Evolutionary conservation across 2,888 invertebrate species (phyloP).

Genomic region (Callinectes sapidus): DNA sequence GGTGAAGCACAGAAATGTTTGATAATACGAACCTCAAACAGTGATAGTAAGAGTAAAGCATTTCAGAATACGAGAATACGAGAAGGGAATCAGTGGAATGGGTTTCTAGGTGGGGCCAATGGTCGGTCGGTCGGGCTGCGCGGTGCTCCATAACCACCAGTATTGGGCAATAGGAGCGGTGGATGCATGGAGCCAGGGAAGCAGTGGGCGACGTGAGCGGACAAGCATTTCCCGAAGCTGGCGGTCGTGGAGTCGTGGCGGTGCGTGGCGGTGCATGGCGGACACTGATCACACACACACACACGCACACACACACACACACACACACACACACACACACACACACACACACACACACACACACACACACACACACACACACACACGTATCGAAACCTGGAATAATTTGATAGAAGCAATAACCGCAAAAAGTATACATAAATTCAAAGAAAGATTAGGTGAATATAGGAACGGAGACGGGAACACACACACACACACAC

Average conservation of each 20-base stretch:
- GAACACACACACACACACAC: conserved; percentile 6
- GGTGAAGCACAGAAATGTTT: no score
- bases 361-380: not conserved
- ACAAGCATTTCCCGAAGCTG: not conserved
- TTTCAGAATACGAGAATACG: no score
- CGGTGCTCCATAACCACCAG: not conserved
- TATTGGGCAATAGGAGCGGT: not conserved
- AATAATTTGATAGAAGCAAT: no score
- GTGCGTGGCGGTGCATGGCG: not conserved
- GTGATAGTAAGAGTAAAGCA: no score
- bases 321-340: conserved; percentile 8
- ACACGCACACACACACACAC: not conserved
- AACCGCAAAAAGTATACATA: no score
- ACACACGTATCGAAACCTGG: no score
- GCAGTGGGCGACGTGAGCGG: not conserved
- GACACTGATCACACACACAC: not conserved
- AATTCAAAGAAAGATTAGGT: no score
- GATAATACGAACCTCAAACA: no score
- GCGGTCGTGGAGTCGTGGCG: not conserved
- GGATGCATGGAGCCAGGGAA: not conserved
- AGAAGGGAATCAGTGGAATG: not conserved
- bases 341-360: conserved; percentile 1
- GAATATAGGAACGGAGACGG: no score
- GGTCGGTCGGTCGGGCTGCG: not conserved
- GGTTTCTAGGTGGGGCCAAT: not conserved